Evolutionary conservation across 2,888 invertebrate genomes (phyloP).

Genomic region (Ochropleura leucogaster): DNA sequence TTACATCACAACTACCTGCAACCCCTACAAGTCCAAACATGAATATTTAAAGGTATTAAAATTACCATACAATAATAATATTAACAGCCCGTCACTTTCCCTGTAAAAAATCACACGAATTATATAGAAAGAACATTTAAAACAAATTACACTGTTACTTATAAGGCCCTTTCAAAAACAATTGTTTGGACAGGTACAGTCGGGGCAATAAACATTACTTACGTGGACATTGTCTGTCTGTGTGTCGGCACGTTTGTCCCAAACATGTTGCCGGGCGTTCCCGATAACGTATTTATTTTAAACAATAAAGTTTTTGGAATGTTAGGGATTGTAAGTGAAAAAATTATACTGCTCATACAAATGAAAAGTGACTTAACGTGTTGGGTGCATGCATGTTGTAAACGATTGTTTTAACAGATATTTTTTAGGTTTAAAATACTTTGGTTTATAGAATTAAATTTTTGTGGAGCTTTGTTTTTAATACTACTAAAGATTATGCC

Average conservation of each 20-base stretch:
- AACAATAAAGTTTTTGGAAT: slow-evolving; percentile 51
- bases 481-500: too few relatives aligned
- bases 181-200: slow-evolving; percentile 63
- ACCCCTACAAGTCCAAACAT: slow-evolving; percentile 2
- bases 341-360: slow-evolving; percentile 35
- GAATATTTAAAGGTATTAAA: slow-evolving; percentile 17
- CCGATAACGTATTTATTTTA: slow-evolving; percentile 52
- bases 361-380: slow-evolving; percentile 37
- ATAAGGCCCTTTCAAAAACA: slow-evolving; percentile 33
- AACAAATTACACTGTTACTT: slow-evolving; percentile 40
- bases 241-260: slow-evolving; percentile 60
- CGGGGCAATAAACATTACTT: slow-evolving; percentile 51
- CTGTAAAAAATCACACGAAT: slow-evolving; percentile 38
- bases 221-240: slow-evolving; percentile 45
- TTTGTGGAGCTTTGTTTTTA: background rate
- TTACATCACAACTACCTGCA: slow-evolving; percentile 30
- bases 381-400: slow-evolving; percentile 42
- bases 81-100: slow-evolving; percentile 39
- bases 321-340: slow-evolving; percentile 29
- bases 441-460: background rate
- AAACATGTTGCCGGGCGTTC: slow-evolving; percentile 31
- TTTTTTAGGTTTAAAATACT: background rate
- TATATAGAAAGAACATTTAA: slow-evolving; percentile 24
- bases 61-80: slow-evolving; percentile 36
- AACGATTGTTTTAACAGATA: slow-evolving; percentile 18